Evolutionary conservation across 2,113 vertebrate species (phyloP), one percentile per base, ranked within the genome.

Genomic region (Rhynchomys soricoides): DNA sequence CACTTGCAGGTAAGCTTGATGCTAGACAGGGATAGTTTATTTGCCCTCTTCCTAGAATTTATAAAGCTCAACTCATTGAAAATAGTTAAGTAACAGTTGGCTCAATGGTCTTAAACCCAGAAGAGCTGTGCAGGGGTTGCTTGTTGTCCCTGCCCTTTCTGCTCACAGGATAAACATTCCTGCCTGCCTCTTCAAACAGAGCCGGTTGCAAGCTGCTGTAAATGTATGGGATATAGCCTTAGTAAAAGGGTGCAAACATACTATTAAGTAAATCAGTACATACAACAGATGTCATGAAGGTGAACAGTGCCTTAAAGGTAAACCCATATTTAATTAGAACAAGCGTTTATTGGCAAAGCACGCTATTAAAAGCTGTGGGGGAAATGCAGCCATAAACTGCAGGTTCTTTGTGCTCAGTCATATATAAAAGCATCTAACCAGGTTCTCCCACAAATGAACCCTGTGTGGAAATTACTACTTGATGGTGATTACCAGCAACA

Each of bases 261-360:
- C 91, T 90, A 81, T 90, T 90, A 93, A 93, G 22, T 71, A 86
- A 96, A 94, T 71, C 29, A n/a, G 43, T 95, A 86, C 77, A 85
- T 29, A 95, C 45, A 93, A 70, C 79, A 97, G 57, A 88, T 82
- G 40, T 85, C 52, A 43, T 96, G 90, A 94, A 88, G 78, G 71
- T 91, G 82, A 97, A 94, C 79, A 48, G 16, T 13, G 66, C 57
- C 70, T 96, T 94, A 91, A 71, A 97, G 40, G 70, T 88, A 97
- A 95, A 93, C 22, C 37, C 34, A 62, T 37, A 91, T 64, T 95
- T 94, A 91, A 96, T 95, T 96, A 92, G 95, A 96, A 89, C 24
- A 95, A 93, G 85, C 70, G 7, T 90, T 96, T 89, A 92, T 82
- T 91, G 95, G 70, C 19, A 96, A 96, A 88, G 19, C 10, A 62